Conservation (phyloP, 2,888 invertebrate genomes). For the Drosophila stalkeri region DNA sequence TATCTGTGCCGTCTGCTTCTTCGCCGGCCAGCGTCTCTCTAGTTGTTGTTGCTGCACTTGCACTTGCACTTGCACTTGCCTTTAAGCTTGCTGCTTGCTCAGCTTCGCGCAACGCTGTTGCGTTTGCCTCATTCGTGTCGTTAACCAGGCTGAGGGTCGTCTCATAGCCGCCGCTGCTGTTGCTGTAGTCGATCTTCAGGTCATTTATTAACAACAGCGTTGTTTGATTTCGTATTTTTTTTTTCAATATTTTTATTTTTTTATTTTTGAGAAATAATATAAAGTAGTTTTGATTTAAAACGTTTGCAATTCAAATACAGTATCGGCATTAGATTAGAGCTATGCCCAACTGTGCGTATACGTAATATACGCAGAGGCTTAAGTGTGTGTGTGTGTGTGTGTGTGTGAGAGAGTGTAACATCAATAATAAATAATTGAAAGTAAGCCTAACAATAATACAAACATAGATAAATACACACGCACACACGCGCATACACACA, state of each 20-base stretch:
- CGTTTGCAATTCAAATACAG: slow-evolving; percentile 11
- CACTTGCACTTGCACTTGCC: slow-evolving; percentile 14
- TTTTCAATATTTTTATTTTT: not conserved
- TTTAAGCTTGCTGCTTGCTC: slow-evolving; percentile 28
- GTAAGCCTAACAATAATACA: slow-evolving; percentile 2
- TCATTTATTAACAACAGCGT: slow-evolving; percentile 14
- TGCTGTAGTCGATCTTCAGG: slow-evolving; percentile 76
- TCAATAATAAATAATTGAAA: not conserved
- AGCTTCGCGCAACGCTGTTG: slow-evolving; percentile 33
- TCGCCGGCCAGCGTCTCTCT: slow-evolving; percentile 24
- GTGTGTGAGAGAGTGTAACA: not conserved
- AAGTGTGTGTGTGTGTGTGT: not conserved
- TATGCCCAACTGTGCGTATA: slow-evolving; percentile 31
- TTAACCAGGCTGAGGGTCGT: slow-evolving; percentile 54
- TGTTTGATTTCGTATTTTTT: slow-evolving; percentile 7
- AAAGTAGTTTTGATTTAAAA: slow-evolving; percentile 24
- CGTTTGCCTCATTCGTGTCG: slow-evolving; percentile 36
- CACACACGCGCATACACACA: slow-evolving; percentile 20
- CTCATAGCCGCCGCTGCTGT: slow-evolving; percentile 61
- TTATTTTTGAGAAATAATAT: slow-evolving; percentile 29
- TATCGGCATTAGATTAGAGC: slow-evolving; percentile 5
- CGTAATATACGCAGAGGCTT: slow-evolving; percentile 14
- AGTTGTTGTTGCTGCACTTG: slow-evolving; percentile 9
- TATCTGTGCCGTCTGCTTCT: slow-evolving; percentile 34
- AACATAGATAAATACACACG: slow-evolving; percentile 11